These are phyloP conservation scores for Styela plicata DNA, from an alignment of 23 tunicate species.

Conservation along the genomic window DNA sequence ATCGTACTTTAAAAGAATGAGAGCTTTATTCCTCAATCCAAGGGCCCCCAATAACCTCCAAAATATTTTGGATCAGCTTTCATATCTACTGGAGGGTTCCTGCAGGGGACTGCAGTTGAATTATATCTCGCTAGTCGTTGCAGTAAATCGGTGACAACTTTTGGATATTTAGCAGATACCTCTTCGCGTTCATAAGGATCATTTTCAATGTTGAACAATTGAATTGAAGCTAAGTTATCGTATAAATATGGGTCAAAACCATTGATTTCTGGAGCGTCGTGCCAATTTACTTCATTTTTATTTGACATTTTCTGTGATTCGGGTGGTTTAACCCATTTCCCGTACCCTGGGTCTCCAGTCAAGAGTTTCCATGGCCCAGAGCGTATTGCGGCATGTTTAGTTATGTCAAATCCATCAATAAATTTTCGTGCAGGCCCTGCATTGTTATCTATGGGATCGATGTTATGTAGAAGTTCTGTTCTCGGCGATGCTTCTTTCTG, in stretches of 20 bases:
- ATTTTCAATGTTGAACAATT: constrained; percentile 15
- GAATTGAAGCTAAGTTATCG: not conserved
- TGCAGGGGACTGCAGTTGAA: constrained; percentile 38
- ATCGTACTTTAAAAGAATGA: too few relatives aligned
- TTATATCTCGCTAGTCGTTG: constrained; percentile 9
- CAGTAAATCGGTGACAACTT: constrained; percentile 8
- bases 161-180: not conserved
- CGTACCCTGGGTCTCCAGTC: constrained; percentile 62
- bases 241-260: not conserved
- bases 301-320: constrained; percentile 13
- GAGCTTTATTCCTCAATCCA: not conserved
- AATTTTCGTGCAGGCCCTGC: not conserved
- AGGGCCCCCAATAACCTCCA: constrained; percentile 35
- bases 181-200: constrained; percentile 31
- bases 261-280: not conserved
- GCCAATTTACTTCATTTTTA: not conserved
- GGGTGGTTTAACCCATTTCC: constrained; percentile 63
- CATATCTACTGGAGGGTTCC: constrained; percentile 24
- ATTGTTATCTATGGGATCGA: constrained; percentile 41
- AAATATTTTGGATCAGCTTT: constrained; percentile 25
- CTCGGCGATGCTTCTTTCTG: constrained; percentile 42
- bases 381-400: constrained; percentile 60
- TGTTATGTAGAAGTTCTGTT: constrained; percentile 65
- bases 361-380: constrained; percentile 69
- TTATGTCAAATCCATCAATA: constrained; percentile 44